A percentile compares a stretch with the other conserved stretches of the same genome.
These are phyloP conservation scores for Pan paniscus DNA, from an alignment of 2,113 vertebrate species.

Conservation along the genomic window DNA sequence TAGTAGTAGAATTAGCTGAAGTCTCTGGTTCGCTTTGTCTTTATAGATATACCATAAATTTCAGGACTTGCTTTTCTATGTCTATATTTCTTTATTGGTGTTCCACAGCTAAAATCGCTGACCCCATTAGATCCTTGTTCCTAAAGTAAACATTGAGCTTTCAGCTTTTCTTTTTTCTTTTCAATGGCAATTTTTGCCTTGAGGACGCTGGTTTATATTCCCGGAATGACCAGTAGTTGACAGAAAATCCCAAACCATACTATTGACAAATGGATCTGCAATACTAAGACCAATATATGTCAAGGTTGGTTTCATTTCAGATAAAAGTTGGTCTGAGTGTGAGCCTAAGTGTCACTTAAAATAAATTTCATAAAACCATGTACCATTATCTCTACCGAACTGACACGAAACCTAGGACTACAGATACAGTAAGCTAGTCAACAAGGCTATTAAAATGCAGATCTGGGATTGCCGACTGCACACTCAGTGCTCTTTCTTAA, in stretches of 20 bases:
- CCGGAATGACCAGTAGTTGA: background rate
- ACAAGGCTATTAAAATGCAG: background rate
- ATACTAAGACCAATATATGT: background rate
- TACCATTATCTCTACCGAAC: background rate
- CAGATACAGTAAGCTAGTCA: background rate
- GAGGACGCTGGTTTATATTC: background rate
- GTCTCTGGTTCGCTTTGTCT: background rate
- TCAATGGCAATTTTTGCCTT: background rate
- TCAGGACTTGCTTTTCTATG: background rate
- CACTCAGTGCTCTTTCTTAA: background rate
- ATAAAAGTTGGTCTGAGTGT: background rate
- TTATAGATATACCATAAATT: conserved; percentile 1
- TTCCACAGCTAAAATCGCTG: background rate
- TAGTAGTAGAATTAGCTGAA: background rate
- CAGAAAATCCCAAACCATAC: background rate
- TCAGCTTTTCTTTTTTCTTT: background rate
- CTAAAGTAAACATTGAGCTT: background rate
- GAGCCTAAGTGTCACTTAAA: background rate
- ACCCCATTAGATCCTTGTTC: background rate
- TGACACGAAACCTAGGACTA: background rate
- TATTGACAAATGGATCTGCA: background rate
- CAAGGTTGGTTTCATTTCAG: background rate
- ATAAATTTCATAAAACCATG: background rate
- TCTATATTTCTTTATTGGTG: background rate
- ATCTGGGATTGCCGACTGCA: background rate